Percentiles rank a stretch among this genome's conserved stretches.
phyloP scores from a whole-genome alignment of 1,140 invertebrate species.

The Zaprionus lachaisei region DNA sequence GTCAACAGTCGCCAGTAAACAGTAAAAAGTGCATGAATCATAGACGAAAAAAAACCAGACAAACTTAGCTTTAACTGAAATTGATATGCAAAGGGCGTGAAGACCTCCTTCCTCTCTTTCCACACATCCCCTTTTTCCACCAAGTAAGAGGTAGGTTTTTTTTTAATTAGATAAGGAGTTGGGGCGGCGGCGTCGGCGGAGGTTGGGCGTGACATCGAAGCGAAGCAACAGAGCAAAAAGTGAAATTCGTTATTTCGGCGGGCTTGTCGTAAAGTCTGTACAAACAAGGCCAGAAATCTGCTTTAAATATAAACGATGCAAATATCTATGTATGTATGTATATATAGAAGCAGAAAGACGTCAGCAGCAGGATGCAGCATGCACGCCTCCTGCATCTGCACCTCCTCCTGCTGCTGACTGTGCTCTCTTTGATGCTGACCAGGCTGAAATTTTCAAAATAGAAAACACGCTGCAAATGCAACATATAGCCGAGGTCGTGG shows the following conservation, averaged over 20 bases:
- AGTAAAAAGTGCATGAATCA: slow-evolving; percentile 60
- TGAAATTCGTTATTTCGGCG: slow-evolving; percentile 39
- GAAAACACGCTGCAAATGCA: slow-evolving; percentile 69
- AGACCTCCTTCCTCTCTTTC: background rate
- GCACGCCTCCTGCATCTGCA: slow-evolving; percentile 4
- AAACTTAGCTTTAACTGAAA: slow-evolving; percentile 32
- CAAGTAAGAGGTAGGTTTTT: slow-evolving; percentile 16
- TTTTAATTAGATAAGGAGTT: slow-evolving; percentile 51
- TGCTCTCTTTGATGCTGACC: slow-evolving; percentile 28
- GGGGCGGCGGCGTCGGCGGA: slow-evolving; percentile 4
- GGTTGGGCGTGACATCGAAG: slow-evolving; percentile 35
- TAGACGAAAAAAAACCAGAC: slow-evolving; percentile 48
- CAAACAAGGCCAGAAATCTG: slow-evolving; percentile 26
- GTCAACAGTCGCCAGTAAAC: slow-evolving; percentile 24
- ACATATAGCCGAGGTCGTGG: slow-evolving; percentile 44
- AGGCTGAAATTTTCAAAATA: slow-evolving; percentile 50
- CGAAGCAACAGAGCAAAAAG: slow-evolving; percentile 32
- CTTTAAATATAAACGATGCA: slow-evolving; percentile 52
- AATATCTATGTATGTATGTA: slow-evolving; percentile 28
- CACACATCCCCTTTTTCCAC: background rate
- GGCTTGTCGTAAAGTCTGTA: slow-evolving; percentile 14
- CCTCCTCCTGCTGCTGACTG: background rate
- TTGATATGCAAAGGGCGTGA: slow-evolving; percentile 71
- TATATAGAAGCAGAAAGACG: slow-evolving; percentile 62
- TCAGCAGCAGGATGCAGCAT: slow-evolving; percentile 63